A percentile compares a stretch with the other conserved stretches of the same genome.
phyloP scores from a whole-genome alignment of 2,888 invertebrate species.

The Melolontha melolontha region DNA sequence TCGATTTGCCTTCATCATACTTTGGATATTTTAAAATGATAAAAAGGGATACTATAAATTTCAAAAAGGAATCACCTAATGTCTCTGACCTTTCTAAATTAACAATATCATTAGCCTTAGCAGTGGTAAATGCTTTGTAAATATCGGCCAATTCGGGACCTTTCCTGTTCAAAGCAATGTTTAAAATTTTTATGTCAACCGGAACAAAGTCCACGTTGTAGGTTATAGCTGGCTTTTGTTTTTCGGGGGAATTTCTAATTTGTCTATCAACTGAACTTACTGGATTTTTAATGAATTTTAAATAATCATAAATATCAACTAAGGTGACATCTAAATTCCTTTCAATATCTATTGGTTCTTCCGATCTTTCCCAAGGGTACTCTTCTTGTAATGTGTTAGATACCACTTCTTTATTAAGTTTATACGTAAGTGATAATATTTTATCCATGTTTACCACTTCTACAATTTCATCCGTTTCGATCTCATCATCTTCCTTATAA shows the following conservation, averaged over 20 bases:
- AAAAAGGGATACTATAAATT: conserved; percentile 80
- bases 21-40: conserved; percentile 77
- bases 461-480: conserved; percentile 35
- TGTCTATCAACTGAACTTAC: conserved; percentile 44
- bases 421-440: conserved; percentile 59
- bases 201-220: conserved; percentile 54
- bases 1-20: conserved; percentile 83
- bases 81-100: conserved; percentile 88
- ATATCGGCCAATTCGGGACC: conserved; percentile 68
- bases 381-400: conserved; percentile 65
- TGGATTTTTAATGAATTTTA: conserved; percentile 69
- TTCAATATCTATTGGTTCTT: conserved; percentile 78
- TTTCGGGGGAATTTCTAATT: conserved; percentile 25
- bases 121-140: conserved; percentile 76
- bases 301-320: conserved; percentile 79
- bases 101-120: conserved; percentile 79
- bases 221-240: conserved; percentile 55
- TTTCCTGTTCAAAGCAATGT: conserved; percentile 27
- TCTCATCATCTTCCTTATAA: conserved; percentile 29
- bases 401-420: conserved; percentile 61
- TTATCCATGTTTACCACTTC: conserved; percentile 29
- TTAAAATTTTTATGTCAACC: conserved; percentile 47
- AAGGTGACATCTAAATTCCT: conserved; percentile 71
- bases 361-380: conserved; percentile 67
- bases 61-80: conserved; percentile 90